These are phyloP conservation scores for Scrobipalpa atriplicella DNA, from an alignment of 2,888 invertebrate genomes.

Conservation along the genomic window DNA sequence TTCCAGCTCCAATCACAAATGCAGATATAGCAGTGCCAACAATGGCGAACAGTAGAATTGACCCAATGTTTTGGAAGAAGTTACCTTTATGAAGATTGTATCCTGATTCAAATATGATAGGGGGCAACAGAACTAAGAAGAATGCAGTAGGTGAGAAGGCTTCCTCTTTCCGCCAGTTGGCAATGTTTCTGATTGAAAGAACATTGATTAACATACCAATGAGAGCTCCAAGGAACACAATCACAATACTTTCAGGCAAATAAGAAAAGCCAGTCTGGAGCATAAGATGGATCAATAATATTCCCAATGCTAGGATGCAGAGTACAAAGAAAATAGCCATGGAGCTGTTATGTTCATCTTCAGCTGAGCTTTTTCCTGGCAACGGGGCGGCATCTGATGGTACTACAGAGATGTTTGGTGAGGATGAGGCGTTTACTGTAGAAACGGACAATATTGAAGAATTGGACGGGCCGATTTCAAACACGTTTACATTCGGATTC, in stretches of 20 bases:
- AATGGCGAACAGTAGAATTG: conserved; percentile 98
- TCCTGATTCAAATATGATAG: conserved; percentile 99
- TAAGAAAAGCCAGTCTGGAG: conserved; percentile 98
- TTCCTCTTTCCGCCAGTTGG: conserved; percentile 98
- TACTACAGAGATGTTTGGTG: conserved; percentile 69
- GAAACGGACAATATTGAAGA: conserved; percentile 57
- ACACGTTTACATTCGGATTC: conserved; percentile 50
- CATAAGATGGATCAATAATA: conserved; percentile 96
- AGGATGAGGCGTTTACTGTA: conserved; percentile 60
- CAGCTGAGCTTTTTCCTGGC: conserved; percentile 95
- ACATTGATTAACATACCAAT: conserved; percentile 96
- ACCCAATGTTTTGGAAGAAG: conserved; percentile 99
- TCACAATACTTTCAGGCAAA: conserved; percentile 98
- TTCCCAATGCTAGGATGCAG: conserved; percentile 96
- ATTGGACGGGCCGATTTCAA: conserved; percentile 64
- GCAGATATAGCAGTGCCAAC: conserved; percentile 98
- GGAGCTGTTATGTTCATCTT: conserved; percentile 98
- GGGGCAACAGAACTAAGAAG: conserved; percentile 97
- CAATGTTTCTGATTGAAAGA: conserved; percentile 93
- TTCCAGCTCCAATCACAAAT: conserved; percentile 97
- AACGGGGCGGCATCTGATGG: conserved; percentile 90
- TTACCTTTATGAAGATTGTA: conserved; percentile 99
- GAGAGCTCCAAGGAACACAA: conserved; percentile 96
- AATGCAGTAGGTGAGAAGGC: conserved; percentile 99
- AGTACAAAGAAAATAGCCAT: conserved; percentile 99